Conservation (phyloP, 2,113 vertebrate species). For the mouse (Mus musculus) region DNA sequence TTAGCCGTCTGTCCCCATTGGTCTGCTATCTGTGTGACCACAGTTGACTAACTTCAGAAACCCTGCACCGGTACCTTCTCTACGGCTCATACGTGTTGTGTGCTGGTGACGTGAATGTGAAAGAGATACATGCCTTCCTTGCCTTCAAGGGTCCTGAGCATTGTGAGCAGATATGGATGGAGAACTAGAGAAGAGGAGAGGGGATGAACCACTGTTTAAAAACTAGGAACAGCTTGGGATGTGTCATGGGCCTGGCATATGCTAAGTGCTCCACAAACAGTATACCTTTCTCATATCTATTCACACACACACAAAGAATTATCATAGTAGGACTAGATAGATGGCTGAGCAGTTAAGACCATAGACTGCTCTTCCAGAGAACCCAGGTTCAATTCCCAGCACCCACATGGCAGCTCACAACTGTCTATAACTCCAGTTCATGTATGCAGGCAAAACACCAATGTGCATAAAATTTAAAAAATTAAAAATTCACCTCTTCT, state of each 20-base stretch:
- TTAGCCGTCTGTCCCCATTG: background rate
- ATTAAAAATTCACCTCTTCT: no score
- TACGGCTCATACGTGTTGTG: background rate
- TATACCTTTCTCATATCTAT: background rate
- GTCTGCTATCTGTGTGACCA: background rate
- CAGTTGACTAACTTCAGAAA: background rate
- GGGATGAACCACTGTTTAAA: background rate
- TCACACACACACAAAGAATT: background rate
- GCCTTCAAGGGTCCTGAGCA: background rate
- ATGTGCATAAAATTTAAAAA: no score
- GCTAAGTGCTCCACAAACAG: background rate
- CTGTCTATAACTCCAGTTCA: no score
- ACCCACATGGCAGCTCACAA: no score
- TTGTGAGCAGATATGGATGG: background rate
- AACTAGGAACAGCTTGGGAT: background rate
- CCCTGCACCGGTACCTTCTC: background rate
- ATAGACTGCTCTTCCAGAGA: no score
- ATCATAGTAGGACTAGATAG: no score
- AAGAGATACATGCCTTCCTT: background rate
- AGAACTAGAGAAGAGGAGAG: background rate
- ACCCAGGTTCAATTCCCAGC: no score
- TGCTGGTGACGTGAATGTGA: rapidly evolving
- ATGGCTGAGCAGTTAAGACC: no score
- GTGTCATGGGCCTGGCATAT: background rate
- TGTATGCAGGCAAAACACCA: no score